A percentile compares a stretch with the other conserved stretches of the same genome.
Evolutionary conservation across 2,113 vertebrate genomes (phyloP).

Genomic region (pig (Sus scrofa)): DNA sequence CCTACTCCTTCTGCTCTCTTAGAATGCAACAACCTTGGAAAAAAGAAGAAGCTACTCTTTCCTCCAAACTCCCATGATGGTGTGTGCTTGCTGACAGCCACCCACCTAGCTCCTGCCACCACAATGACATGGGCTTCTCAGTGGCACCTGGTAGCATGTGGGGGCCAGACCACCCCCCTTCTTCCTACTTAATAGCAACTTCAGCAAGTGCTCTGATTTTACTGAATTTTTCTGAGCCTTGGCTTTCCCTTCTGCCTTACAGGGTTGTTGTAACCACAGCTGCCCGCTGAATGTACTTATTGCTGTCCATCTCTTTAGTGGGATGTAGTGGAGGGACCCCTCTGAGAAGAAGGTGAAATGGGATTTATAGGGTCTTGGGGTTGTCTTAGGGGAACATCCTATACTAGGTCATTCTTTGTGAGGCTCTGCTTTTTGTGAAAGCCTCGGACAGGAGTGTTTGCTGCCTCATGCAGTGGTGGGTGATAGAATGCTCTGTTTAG

Average conservation of each 20-base stretch:
- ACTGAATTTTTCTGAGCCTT: not conserved
- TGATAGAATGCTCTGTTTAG: not conserved
- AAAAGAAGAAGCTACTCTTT: conserved; percentile 50
- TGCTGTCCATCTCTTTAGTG: not conserved
- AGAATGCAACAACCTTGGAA: not conserved
- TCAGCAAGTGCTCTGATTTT: not conserved
- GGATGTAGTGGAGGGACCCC: not conserved
- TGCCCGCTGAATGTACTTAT: not conserved
- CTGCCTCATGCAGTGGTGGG: not conserved
- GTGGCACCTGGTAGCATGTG: not conserved
- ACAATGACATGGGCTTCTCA: conserved; percentile 42
- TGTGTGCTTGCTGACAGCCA: not conserved
- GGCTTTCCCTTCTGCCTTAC: too few relatives aligned
- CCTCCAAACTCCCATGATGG: not conserved
- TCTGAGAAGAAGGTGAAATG: not conserved
- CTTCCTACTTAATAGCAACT: not conserved
- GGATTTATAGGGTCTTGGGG: not conserved
- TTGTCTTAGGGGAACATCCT: not conserved
- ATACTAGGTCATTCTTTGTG: not conserved
- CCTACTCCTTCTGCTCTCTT: not conserved
- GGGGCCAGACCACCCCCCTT: not conserved
- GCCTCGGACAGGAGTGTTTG: not conserved
- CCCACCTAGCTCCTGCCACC: conserved; percentile 53
- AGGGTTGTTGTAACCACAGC: too few relatives aligned
- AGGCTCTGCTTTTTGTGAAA: not conserved